Conservation (phyloP, 2,888 invertebrate genomes). For the Chesias legatella region DNA sequence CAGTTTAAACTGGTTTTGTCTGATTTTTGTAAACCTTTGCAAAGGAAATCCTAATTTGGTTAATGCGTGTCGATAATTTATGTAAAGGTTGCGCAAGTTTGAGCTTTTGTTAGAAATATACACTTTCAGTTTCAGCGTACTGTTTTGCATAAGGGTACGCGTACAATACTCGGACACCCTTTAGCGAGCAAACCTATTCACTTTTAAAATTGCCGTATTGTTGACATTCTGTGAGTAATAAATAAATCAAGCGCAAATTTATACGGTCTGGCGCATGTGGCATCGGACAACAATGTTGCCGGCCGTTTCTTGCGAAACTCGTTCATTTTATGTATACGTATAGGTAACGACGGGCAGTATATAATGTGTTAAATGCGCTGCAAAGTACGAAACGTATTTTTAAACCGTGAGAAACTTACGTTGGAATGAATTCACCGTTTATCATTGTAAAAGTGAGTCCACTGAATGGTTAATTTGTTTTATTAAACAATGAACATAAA, state of each 20-base stretch:
- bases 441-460: constrained; percentile 6
- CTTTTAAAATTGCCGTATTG: constrained; percentile 72
- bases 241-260: constrained; percentile 75
- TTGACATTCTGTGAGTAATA: constrained; percentile 73
- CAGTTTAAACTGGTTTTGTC: constrained; percentile 50
- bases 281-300: constrained; percentile 56
- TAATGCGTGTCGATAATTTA: constrained; percentile 76
- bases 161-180: constrained; percentile 66
- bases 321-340: constrained; percentile 29
- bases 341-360: constrained; percentile 40
- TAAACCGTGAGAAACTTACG: constrained; percentile 40
- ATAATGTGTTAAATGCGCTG: constrained; percentile 35
- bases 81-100: constrained; percentile 66
- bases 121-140: constrained; percentile 77
- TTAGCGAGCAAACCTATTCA: constrained; percentile 68
- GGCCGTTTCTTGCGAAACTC: constrained; percentile 42
- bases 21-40: constrained; percentile 44
- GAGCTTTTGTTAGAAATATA: constrained; percentile 50
- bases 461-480: constrained; percentile 50
- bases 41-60: constrained; percentile 61
- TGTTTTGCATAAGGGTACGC: constrained; percentile 73
- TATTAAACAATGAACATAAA: constrained; percentile 73
- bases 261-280: constrained; percentile 60
- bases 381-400: constrained; percentile 22
- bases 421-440: constrained; percentile 1